phyloP scores from a whole-genome alignment of 2,797 vertebrate genomes.

The Numenius phaeopus region DNA sequence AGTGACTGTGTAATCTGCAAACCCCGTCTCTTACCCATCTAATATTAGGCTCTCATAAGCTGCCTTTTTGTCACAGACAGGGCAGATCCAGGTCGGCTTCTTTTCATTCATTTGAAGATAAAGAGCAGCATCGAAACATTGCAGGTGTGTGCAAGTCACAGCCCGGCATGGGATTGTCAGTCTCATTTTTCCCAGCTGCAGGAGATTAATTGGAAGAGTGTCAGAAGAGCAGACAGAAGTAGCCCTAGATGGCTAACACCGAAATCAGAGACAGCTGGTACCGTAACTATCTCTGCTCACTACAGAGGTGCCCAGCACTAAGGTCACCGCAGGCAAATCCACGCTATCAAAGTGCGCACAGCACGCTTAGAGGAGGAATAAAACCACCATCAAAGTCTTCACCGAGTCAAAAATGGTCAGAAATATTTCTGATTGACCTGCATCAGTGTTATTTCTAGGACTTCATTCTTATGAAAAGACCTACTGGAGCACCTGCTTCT shows the following conservation, averaged over 20 bases:
- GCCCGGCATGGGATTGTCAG: constrained; percentile 93
- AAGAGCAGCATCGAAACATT: constrained; percentile 96
- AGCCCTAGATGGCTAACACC: background rate
- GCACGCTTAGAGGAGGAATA: background rate
- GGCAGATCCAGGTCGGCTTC: constrained; percentile 98
- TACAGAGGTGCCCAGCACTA: background rate
- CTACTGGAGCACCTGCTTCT: background rate
- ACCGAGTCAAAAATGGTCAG: background rate
- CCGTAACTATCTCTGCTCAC: background rate
- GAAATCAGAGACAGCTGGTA: background rate
- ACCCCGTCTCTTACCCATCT: constrained; percentile 86
- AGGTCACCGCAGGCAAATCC: background rate
- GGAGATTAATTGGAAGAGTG: background rate
- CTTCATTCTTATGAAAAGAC: background rate
- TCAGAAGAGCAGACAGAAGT: background rate
- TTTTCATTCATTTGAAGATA: constrained; percentile 99
- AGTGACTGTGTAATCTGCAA: background rate
- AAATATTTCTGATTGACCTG: background rate
- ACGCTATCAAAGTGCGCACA: background rate
- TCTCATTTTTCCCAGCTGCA: constrained; percentile 96
- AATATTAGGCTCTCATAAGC: constrained; percentile 94
- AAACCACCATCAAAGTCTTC: background rate
- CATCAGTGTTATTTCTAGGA: background rate
- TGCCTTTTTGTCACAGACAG: constrained; percentile 97
- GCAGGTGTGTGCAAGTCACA: constrained; percentile 94